A percentile compares a stretch with the other conserved stretches of the same genome.
phyloP scores from a whole-genome alignment of 2,888 invertebrate genomes.

The Cataglyphis altisquamis region DNA sequence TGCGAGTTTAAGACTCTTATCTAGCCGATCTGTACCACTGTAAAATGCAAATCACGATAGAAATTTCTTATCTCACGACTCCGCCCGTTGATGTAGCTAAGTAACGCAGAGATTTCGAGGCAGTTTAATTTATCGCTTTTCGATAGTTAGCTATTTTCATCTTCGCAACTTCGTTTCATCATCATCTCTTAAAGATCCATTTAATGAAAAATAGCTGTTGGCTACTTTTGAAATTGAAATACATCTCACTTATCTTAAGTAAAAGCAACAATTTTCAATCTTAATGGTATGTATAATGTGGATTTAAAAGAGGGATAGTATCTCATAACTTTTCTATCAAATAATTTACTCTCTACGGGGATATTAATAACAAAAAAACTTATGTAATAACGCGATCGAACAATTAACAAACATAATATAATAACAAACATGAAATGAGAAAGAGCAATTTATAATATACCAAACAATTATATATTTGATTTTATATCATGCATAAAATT shows the following conservation, averaged over 20 bases:
- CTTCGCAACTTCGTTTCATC: constrained; percentile 45
- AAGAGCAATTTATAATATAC: background rate
- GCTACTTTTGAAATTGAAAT: constrained; percentile 43
- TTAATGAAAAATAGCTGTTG: constrained; percentile 47
- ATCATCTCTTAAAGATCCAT: constrained; percentile 28
- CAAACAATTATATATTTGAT: too few relatives aligned
- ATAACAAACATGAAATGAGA: background rate
- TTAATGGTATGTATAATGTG: background rate
- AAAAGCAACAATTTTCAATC: background rate
- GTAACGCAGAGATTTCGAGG: constrained; percentile 34
- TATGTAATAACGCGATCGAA: background rate
- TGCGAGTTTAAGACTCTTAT: constrained; percentile 43
- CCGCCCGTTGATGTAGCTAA: constrained; percentile 31
- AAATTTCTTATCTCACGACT: constrained; percentile 51
- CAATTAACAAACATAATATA: background rate
- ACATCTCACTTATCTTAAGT: constrained; percentile 23
- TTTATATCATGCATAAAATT: background rate
- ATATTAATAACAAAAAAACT: background rate
- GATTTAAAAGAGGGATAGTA: background rate
- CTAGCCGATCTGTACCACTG: constrained; percentile 49
- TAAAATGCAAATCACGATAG: constrained; percentile 55
- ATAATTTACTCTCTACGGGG: background rate
- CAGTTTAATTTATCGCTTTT: constrained; percentile 49
- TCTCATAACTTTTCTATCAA: background rate
- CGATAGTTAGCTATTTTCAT: constrained; percentile 55